Evolutionary conservation across 37 sponge, comb jelly and placozoan species (phyloP).

Genomic region (Cliona cf. orientalis): DNA sequence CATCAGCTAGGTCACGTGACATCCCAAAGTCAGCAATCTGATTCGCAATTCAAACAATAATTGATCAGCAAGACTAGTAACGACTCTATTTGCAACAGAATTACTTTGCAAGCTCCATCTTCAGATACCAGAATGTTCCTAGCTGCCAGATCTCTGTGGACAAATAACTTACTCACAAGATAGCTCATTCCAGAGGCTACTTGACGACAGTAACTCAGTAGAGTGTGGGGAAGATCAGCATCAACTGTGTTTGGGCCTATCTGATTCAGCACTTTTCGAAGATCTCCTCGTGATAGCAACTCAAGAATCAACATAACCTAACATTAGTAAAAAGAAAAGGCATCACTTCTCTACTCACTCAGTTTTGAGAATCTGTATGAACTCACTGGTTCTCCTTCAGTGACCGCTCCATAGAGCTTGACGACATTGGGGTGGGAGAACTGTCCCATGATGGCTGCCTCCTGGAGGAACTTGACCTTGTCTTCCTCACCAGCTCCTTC

Average conservation of each 20-base stretch:
- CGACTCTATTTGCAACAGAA: too few species aligned
- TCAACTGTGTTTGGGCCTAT: neutral
- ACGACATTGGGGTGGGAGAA: too few species aligned
- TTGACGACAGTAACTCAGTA: constrained; percentile 38
- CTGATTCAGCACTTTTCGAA: constrained; percentile 20
- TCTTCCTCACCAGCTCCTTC: too few species aligned
- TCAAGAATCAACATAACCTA: constrained; percentile 85
- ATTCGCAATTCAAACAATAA: too few species aligned
- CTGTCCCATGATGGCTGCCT: too few species aligned
- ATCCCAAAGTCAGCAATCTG: constrained; percentile 68
- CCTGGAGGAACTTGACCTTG: too few species aligned
- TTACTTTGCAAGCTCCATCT: constrained; percentile 33
- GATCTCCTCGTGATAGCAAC: constrained; percentile 60
- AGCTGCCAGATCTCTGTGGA: constrained; percentile 56
- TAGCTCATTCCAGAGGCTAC: constrained; percentile 39
- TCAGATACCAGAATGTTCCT: constrained; percentile 47
- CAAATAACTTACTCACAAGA: constrained; percentile 26
- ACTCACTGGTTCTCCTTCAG: too few species aligned
- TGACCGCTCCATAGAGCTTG: too few species aligned
- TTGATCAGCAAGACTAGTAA: too few species aligned
- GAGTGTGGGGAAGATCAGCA: neutral
- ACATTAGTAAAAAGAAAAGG: too few species aligned
- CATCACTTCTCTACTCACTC: too few species aligned
- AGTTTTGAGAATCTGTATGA: too few species aligned
- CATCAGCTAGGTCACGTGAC: constrained; percentile 42